Conservation (phyloP, 2,888 invertebrate species). For the Rhagonycha lutea region DNA sequence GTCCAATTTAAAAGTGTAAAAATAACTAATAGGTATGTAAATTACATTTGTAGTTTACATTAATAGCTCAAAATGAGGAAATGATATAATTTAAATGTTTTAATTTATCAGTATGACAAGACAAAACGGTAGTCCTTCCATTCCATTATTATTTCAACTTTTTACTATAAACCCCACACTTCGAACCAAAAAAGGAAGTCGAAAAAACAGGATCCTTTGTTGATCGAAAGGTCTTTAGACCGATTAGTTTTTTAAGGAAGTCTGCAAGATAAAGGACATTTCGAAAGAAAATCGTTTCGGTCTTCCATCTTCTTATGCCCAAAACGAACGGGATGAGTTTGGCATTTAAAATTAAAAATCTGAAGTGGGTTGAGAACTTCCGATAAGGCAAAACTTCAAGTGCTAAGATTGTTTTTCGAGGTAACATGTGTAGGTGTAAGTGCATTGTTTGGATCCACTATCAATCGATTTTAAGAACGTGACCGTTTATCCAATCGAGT, state of each 20-base stretch:
- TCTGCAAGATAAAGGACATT: neutral
- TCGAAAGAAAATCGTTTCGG: neutral
- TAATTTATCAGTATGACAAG: neutral
- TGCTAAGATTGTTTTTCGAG: conserved; percentile 24
- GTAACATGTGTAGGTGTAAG: conserved; percentile 13
- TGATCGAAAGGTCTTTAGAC: neutral
- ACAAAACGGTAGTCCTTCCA: neutral
- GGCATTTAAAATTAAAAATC: no score
- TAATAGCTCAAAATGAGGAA: neutral
- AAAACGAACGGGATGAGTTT: neutral
- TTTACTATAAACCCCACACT: neutral
- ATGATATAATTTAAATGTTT: neutral
- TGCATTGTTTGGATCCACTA: conserved; percentile 16
- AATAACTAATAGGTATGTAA: neutral
- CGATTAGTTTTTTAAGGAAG: neutral
- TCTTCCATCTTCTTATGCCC: neutral
- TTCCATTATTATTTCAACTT: neutral
- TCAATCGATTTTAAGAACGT: conserved; percentile 17
- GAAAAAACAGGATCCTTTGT: neutral
- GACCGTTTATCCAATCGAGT: conserved; percentile 13
- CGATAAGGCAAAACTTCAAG: neutral
- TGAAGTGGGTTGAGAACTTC: neutral
- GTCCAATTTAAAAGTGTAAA: neutral
- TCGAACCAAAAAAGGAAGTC: neutral
- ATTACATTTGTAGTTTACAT: neutral